Evolutionary conservation across 2,113 vertebrate species (phyloP), one percentile per base, ranked within the genome.

Genomic region (Sphaerodactylus townsendi): DNA sequence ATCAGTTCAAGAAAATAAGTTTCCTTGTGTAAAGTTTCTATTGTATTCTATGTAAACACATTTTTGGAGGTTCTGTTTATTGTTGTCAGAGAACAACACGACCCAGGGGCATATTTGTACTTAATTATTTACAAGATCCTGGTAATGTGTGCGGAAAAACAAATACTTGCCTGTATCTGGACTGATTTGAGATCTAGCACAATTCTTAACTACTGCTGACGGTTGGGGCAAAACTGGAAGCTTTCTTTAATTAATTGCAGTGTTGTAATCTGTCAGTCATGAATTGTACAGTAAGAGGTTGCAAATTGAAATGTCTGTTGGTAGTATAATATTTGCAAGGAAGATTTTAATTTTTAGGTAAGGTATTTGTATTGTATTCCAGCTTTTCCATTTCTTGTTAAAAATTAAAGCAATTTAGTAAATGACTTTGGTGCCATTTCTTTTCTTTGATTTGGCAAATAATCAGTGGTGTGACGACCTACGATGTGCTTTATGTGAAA

Each of bases 351-450:
- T 62, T 62, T 68, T 33, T 79, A 68, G 78, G 17, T 10, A 68
- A 35, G n/a, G 2, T 68, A 79, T n/a, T 59, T 50, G 87, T 46
- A 46, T 89, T 87, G 9, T 86, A 65, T 35, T 80, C 50, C 83
- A 64, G 10, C 68, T 68, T 82, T 66, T 87, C 39, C 17, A n/a
- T 1, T 79, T 71, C 59, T 39, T 35, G 28, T 53, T 69, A 37
- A 33, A 15, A 46, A 56, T 44, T 69, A 81, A 39, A 39, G 10
- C 77, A 70, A 84, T 84, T 33, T 48, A 56, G 37, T 72, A 79
- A 64, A 56, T 17, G 70, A 33, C 50, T 30, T 5, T 82, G 39
- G 28, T 10, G 23, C 48, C 46, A 11, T 19, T 37, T 81, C 74
- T 86, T n/a, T 30, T 86, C 19, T 64, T 75, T 0, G 1, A 15